Conservation (phyloP, 2,797 vertebrate genomes). For the Pampus argenteus region DNA sequence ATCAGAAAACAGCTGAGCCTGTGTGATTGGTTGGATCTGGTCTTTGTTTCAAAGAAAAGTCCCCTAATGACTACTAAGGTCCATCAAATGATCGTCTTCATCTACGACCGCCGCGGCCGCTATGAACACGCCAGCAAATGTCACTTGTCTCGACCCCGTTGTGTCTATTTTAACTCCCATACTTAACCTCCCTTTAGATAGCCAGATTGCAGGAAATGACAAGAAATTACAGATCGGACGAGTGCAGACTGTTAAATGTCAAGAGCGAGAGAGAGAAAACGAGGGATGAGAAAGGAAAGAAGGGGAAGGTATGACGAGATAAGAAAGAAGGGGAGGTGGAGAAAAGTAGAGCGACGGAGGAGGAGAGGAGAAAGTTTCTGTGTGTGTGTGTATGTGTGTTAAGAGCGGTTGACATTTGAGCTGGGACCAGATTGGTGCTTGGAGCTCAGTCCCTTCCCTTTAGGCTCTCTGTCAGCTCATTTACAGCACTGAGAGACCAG, state of each 20-base stretch:
- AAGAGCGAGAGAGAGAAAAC: conserved; percentile 26
- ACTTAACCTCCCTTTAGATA: conserved; percentile 52
- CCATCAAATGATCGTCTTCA: conserved; percentile 6
- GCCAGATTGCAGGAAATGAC: conserved; percentile 48
- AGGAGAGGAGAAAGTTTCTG: not conserved
- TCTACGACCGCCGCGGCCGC: conserved; percentile 9
- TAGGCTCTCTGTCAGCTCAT: conserved; percentile 38
- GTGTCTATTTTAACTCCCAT: conserved; percentile 18
- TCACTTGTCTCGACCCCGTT: conserved; percentile 31
- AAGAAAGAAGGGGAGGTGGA: conserved; percentile 3
- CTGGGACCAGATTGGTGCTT: conserved; percentile 37
- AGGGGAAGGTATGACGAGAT: not conserved
- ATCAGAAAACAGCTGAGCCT: too few relatives aligned
- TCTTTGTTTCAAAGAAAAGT: not conserved
- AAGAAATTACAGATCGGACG: conserved; percentile 53
- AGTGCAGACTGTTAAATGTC: conserved; percentile 63
- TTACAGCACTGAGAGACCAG: conserved; percentile 28
- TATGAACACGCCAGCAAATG: conserved; percentile 34
- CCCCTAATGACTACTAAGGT: conserved; percentile 9
- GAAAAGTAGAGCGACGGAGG: not conserved
- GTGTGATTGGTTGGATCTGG: too few relatives aligned
- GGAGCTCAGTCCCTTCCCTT: conserved; percentile 37
- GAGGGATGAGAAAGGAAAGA: not conserved
- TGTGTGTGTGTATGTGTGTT: conserved; percentile 14
- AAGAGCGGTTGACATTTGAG: conserved; percentile 50